Evolutionary conservation across 2,888 invertebrate species (phyloP), one percentile per base, ranked within the genome.

Genomic region (Mystacides longicornis): DNA sequence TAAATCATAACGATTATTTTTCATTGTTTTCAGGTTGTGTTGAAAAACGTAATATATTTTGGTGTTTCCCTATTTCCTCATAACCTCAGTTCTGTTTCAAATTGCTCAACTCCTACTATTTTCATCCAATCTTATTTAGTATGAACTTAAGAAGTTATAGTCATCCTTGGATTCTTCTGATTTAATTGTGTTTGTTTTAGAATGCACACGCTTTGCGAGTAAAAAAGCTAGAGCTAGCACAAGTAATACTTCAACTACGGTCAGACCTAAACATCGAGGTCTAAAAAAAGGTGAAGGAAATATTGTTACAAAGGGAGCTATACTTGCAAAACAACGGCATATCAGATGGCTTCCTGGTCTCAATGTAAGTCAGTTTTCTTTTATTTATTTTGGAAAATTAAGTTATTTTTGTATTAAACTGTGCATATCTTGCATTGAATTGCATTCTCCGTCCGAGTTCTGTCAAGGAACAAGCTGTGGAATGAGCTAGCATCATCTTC

Each of bases 311-410:
- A 69, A 77, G 9, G 88, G 89, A 37, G 81, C 81, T 49, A 81
- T 87, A 63, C 66, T 91, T 56, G 89, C 75, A 1, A 82, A 83
- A 0, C 91, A 91, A 68, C 71, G 79, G 51, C 81, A 71, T 2
- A 72, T 85, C 0, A 75, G 89, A 53, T 91, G 88, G 67, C 90
- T 89, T 71, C 89, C 91, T 5, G 90, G 90, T 9, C 69, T 89
- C 53, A 84, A 89, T 74, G 90, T 89, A 71, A 70, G 75, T 69
- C 20, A 9, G 31, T 31, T 31, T 31, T 31, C 31, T 31, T 31
- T 31, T 31, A 31, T 31, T 14, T 9, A 9, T 31, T 31, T 31
- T 14, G 7, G 7, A 31, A 9, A 14, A 14, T 7, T 31, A 9
- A 31, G 7, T 31, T 14, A 7, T 31, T 31, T 31, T 31, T 14